These are phyloP conservation scores for Resseliella maxima DNA, from an alignment of 2,888 invertebrate species.

Conservation along the genomic window DNA sequence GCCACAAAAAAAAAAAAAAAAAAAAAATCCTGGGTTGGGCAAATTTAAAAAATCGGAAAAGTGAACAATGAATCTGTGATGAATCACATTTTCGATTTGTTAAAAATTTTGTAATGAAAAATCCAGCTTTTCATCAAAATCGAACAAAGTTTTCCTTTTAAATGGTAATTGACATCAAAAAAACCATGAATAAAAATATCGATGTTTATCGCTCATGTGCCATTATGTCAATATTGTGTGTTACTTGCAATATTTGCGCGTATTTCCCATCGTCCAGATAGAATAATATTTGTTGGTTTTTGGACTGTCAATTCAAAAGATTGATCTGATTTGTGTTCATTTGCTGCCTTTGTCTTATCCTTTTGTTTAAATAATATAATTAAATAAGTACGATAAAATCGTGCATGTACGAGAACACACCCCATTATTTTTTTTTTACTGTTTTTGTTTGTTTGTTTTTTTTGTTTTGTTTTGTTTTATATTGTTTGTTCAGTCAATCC, in stretches of 20 bases:
- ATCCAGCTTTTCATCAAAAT: conserved; percentile 31
- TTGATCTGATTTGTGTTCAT: neutral
- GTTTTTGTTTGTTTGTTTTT: neutral
- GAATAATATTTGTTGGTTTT: neutral
- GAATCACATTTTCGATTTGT: neutral
- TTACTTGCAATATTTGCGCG: neutral
- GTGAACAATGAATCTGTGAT: neutral
- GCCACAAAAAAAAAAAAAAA: neutral
- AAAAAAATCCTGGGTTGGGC: neutral
- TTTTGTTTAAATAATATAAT: neutral
- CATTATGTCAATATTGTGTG: neutral
- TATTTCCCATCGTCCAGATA: neutral
- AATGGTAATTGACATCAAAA: neutral
- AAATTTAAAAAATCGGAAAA: neutral
- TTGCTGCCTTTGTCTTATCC: neutral
- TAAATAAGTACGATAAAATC: conserved; percentile 50
- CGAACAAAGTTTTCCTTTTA: neutral
- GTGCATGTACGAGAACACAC: neutral
- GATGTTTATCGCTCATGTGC: no score
- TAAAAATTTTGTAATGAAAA: neutral
- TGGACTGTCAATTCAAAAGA: neutral
- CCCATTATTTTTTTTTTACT: neutral
- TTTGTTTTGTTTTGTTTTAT: neutral
- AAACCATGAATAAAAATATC: neutral
- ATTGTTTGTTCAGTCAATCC: neutral